Evolutionary conservation across 2,888 invertebrate genomes (phyloP), one percentile per base, ranked within the genome.

Genomic region (Agonopterix arenella): DNA sequence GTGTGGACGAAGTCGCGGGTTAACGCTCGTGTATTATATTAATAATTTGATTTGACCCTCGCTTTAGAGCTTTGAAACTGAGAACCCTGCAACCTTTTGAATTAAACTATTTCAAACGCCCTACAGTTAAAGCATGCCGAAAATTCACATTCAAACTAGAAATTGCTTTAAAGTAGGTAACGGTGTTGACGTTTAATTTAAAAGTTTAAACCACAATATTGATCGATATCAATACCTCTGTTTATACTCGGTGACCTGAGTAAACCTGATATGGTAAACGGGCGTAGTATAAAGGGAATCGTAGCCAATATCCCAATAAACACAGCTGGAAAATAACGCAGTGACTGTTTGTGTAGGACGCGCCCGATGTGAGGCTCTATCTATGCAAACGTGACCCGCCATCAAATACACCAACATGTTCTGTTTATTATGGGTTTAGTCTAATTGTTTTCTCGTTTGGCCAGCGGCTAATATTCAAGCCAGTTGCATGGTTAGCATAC

Each of bases 331-430:
- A 67, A 65, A 69, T 64, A 69, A 62, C 69, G 51, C 52, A 65
- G 64, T 54, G 55, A 50, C 46, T 66, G 67, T 73, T 73, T 73
- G 57, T 51, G 65, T 70, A 71, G 73, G 70, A 63, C 59, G 57
- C 57, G 58, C 63, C 8, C 48, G 54, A 52, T 58, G 57, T 55
- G 50, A 49, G 46, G 13, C 4, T 11, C 28, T 8, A 45, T 8
- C 36, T 48, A 36, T 44, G 43, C 46, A 46, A 44, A 49, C 44
- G 11, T 13, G 28, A 44, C 51, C 45, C 50, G 52, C 52, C 38
- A 52, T 49, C 45, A 52, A 40, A 48, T 37, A 51, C 47, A 8
- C 36, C 47, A 28, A 42, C 13, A 37, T 40, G 46, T 46, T 5
- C 9, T n/a, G 40, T 8, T 11, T 8, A 13, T 5, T 28, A 28